These are phyloP conservation scores for Centropristis striata DNA, from an alignment of 2,113 vertebrate genomes.

Conservation along the genomic window DNA sequence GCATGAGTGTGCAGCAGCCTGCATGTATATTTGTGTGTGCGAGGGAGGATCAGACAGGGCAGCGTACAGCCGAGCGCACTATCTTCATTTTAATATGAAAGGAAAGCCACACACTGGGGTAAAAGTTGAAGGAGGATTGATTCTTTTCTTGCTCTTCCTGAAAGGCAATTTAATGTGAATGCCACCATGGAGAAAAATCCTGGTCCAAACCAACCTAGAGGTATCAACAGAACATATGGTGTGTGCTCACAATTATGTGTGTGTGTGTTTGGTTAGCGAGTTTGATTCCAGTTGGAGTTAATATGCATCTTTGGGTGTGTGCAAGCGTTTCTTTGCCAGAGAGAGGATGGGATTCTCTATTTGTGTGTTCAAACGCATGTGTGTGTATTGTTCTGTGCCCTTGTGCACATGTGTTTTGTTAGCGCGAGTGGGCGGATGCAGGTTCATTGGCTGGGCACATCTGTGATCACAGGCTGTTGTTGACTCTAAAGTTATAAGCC, in stretches of 20 bases:
- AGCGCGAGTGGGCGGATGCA: slow-evolving; percentile 13
- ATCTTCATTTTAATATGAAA: slow-evolving; percentile 10
- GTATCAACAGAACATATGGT: slow-evolving; percentile 30
- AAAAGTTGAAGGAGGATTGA: not conserved
- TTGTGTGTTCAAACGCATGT: not conserved
- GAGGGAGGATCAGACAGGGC: not conserved
- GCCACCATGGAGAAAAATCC: not conserved
- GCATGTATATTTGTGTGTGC: not conserved
- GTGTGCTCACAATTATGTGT: not conserved
- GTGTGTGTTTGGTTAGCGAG: not conserved
- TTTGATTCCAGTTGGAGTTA: slow-evolving; percentile 25
- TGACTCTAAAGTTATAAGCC: slow-evolving; percentile 52
- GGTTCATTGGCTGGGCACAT: slow-evolving; percentile 58
- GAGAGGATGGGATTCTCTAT: not conserved
- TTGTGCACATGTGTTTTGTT: slow-evolving; percentile 44
- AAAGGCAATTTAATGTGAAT: slow-evolving; percentile 13
- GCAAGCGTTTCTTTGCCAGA: not conserved
- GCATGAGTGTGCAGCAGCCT: not conserved
- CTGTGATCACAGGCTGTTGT: slow-evolving; percentile 68
- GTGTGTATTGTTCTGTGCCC: slow-evolving; percentile 13
- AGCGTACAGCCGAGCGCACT: not conserved
- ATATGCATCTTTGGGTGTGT: slow-evolving; percentile 27
- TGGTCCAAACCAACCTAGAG: slow-evolving; percentile 2
- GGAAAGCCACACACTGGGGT: not conserved
- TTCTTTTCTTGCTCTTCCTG: not conserved